Percentiles rank a stretch among this genome's conserved stretches.
Conservation (phyloP, 1,140 invertebrate genomes). For the Drosophila auraria region DNA sequence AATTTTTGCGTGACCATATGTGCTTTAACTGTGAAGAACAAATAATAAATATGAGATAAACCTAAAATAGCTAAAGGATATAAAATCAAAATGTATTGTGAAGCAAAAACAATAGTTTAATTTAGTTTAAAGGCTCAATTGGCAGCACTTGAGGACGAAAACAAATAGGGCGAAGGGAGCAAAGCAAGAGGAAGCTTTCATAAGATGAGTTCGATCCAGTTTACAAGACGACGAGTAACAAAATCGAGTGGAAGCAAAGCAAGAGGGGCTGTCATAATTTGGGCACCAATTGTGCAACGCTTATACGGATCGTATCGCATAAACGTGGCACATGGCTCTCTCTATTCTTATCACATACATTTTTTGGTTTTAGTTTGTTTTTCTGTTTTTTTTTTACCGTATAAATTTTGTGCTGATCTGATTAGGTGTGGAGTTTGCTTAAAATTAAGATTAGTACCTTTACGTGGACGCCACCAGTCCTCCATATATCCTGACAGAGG, state of each 20-base stretch:
- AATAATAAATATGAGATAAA: no score
- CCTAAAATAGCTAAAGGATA: not conserved
- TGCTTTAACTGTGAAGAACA: no score
- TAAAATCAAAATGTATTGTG: no score
- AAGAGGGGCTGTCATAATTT: conserved; percentile 29
- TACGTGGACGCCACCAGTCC: conserved; percentile 97
- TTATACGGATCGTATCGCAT: conserved; percentile 26
- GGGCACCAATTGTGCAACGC: conserved; percentile 18
- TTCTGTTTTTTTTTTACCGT: conserved; percentile 6
- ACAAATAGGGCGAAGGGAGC: not conserved
- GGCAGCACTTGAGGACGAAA: conserved; percentile 11
- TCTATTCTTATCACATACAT: conserved; percentile 11
- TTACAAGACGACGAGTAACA: conserved; percentile 18
- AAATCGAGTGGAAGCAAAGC: conserved; percentile 41
- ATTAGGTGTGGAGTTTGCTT: conserved; percentile 65
- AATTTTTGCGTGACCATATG: no score
- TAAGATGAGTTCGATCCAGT: conserved; percentile 16
- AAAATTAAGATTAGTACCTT: conserved; percentile 90
- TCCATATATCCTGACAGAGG: conserved; percentile 98
- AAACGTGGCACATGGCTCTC: conserved; percentile 24
- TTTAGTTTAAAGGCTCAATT: not conserved
- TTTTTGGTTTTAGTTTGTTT: not conserved
- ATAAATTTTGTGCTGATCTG: conserved; percentile 45
- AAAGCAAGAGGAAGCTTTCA: conserved; percentile 13
- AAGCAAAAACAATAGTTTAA: no score